phyloP scores from a whole-genome alignment of 1,140 invertebrate genomes.

The Diprion similis region DNA sequence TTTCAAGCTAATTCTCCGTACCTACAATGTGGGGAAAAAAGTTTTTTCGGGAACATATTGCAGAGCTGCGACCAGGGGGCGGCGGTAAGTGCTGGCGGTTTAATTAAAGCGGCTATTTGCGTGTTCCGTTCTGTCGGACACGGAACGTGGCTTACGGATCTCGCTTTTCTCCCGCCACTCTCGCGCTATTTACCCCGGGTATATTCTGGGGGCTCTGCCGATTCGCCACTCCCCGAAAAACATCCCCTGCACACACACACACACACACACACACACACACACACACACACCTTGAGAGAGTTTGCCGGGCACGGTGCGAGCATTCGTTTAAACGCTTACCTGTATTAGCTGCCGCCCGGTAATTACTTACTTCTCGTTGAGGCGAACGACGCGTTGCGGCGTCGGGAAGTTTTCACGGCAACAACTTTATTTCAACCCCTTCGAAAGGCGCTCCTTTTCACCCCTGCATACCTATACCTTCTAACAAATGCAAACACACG shows the following conservation, averaged over 20 bases:
- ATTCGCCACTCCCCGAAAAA: too few relatives aligned
- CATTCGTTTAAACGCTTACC: neutral
- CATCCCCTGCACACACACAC: too few relatives aligned
- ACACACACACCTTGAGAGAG: too few relatives aligned
- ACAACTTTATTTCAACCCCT: neutral
- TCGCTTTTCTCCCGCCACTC: neutral
- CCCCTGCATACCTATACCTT: too few relatives aligned
- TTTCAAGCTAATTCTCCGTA: too few relatives aligned
- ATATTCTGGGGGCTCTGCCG: too few relatives aligned
- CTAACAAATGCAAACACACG: neutral
- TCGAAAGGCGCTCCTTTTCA: too few relatives aligned
- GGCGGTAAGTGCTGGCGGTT: conserved; percentile 2
- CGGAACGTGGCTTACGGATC: neutral
- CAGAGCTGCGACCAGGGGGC: neutral
- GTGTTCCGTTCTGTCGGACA: conserved; percentile 4
- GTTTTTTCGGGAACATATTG: neutral
- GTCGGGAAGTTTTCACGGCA: neutral
- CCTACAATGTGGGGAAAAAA: too few relatives aligned
- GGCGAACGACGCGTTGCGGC: neutral
- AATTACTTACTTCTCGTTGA: neutral
- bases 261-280: too few relatives aligned
- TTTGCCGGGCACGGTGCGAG: too few relatives aligned
- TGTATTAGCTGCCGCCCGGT: neutral
- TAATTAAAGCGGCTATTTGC: conserved; percentile 7
- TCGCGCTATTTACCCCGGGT: too few relatives aligned